phyloP scores from a whole-genome alignment of 2,888 invertebrate species.

The Brachylomia viminalis region DNA sequence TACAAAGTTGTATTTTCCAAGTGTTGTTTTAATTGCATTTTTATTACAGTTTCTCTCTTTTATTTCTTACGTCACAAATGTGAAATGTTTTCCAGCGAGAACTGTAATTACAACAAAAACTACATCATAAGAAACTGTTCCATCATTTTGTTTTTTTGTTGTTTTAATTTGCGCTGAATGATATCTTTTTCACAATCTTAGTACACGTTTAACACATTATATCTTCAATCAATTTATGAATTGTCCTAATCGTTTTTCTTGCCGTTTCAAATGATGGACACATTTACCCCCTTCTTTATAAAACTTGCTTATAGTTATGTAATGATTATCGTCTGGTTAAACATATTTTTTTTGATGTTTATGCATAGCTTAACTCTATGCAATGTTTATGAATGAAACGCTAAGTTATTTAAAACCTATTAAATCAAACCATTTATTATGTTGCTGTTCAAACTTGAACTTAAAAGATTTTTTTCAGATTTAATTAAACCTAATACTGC shows the following conservation, averaged over 20 bases:
- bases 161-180: constrained; percentile 26
- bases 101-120: constrained; percentile 67
- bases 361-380: background rate
- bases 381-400: background rate
- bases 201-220: background rate
- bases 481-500: background rate
- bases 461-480: fast-evolving
- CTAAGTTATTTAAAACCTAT: background rate
- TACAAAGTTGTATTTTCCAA: constrained; percentile 45
- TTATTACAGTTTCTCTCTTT: constrained; percentile 62
- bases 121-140: constrained; percentile 48
- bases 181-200: constrained; percentile 20
- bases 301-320: no score
- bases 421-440: background rate
- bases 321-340: no score
- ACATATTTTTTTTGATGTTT: no score
- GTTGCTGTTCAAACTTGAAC: background rate
- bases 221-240: background rate
- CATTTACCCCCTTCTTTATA: no score
- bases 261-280: background rate
- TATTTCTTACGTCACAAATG: constrained; percentile 58
- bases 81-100: constrained; percentile 63
- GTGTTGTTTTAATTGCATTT: constrained; percentile 63
- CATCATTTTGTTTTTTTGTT: constrained; percentile 49
- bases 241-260: background rate